phyloP scores from a whole-genome alignment of 2,888 invertebrate species.

The Nephrocerus scutellatus region DNA sequence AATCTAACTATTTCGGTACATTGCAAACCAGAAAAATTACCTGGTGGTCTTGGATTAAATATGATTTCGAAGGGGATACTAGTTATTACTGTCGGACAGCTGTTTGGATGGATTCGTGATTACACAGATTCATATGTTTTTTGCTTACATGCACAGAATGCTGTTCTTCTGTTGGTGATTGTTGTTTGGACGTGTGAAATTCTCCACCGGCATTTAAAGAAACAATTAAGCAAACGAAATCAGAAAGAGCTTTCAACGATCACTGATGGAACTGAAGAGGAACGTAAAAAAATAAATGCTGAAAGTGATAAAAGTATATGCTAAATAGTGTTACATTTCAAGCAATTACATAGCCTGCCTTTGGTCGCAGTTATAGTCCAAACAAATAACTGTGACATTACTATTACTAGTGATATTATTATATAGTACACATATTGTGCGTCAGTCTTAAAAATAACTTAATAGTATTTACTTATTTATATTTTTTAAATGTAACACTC shows the following conservation, averaged over 20 bases:
- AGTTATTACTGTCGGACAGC: slow-evolving; percentile 59
- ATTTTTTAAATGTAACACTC: no score
- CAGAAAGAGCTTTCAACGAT: background rate
- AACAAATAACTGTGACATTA: no score
- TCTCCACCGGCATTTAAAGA: slow-evolving; percentile 45
- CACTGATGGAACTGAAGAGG: background rate
- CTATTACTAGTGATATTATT: no score
- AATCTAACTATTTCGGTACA: slow-evolving; percentile 63
- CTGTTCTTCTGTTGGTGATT: slow-evolving; percentile 51
- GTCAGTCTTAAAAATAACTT: no score
- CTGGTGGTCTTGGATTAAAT: slow-evolving; percentile 64
- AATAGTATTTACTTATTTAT: no score
- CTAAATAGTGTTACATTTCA: no score
- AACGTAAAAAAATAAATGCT: slow-evolving; percentile 10
- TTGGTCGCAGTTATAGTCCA: no score
- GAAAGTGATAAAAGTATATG: no score
- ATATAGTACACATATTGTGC: no score
- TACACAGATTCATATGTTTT: slow-evolving; percentile 56
- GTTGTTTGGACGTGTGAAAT: slow-evolving; percentile 57
- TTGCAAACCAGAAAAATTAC: slow-evolving; percentile 54
- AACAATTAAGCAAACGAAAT: slow-evolving; percentile 19
- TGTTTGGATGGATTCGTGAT: slow-evolving; percentile 61
- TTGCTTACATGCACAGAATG: slow-evolving; percentile 59
- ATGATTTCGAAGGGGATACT: slow-evolving; percentile 66
- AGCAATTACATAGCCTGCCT: no score